Conservation (phyloP, 2,888 invertebrate species). For the Phaonia tiefii region DNA sequence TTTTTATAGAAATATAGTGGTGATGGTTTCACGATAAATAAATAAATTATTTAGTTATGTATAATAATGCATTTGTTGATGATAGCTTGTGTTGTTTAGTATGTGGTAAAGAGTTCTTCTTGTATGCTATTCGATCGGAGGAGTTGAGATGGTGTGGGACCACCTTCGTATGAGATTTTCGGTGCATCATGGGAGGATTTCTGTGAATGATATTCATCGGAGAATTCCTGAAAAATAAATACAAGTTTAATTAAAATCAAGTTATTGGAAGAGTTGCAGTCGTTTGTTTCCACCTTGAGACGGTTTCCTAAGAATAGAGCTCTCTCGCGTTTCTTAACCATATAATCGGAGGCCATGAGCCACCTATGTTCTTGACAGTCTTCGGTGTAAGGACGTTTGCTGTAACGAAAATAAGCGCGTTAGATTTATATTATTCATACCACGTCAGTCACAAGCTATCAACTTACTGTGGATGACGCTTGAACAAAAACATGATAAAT, state of each 20-base stretch:
- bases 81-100: slow-evolving; percentile 66
- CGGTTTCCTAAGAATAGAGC: slow-evolving; percentile 92
- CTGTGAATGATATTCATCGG: slow-evolving; percentile 88
- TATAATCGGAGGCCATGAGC: slow-evolving; percentile 94
- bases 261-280: background rate
- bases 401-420: slow-evolving; percentile 75
- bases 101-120: slow-evolving; percentile 87
- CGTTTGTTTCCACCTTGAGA: slow-evolving; percentile 83
- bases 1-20: background rate
- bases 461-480: slow-evolving; percentile 92
- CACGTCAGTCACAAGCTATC: background rate
- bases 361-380: slow-evolving; percentile 98
- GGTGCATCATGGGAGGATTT: slow-evolving; percentile 84
- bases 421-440: background rate
- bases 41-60: background rate
- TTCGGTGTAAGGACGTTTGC: slow-evolving; percentile 95
- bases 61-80: slow-evolving; percentile 30
- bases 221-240: slow-evolving; percentile 85
- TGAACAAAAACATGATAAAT: slow-evolving; percentile 97
- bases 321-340: slow-evolving; percentile 94
- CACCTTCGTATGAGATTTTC: slow-evolving; percentile 81
- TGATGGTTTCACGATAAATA: too few relatives aligned
- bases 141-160: slow-evolving; percentile 83
- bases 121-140: slow-evolving; percentile 91
- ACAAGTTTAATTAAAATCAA: background rate